Evolutionary conservation across 1,140 invertebrate genomes (phyloP).

Genomic region (Caenorhabditis remanei): DNA sequence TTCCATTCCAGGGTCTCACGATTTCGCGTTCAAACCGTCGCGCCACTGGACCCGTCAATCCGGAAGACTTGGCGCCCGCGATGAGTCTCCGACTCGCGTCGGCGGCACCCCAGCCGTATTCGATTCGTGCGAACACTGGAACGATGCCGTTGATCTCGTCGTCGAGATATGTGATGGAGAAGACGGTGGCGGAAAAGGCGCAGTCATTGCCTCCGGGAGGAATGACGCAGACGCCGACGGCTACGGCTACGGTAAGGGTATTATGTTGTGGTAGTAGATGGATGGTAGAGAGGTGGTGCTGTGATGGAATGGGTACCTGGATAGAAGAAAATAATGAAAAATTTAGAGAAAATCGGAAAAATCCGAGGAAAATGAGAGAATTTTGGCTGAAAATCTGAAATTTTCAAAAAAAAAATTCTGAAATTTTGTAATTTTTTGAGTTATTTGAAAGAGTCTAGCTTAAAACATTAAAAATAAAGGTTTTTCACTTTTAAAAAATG

Average conservation of each 20-base stretch:
- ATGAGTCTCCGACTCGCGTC: conserved; percentile 18
- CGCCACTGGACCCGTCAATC: conserved; percentile 57
- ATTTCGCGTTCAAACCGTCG: conserved; percentile 62
- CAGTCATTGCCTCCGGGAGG: conserved; percentile 2
- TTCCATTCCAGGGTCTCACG: conserved; percentile 34
- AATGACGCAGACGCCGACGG: neutral
- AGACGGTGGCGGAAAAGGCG: neutral
- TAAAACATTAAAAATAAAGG: too few species aligned
- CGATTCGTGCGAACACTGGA: conserved; percentile 10
- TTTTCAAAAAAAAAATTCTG: too few species aligned
- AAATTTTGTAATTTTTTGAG: too few species aligned
- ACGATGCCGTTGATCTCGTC: neutral
- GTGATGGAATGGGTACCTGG: too few species aligned
- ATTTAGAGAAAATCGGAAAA: too few species aligned
- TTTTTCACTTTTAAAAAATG: too few species aligned
- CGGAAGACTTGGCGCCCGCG: conserved; percentile 53
- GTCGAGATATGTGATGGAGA: neutral
- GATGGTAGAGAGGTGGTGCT: neutral
- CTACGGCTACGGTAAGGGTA: neutral
- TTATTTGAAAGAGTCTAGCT: too few species aligned
- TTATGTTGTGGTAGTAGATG: neutral
- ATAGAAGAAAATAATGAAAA: too few species aligned
- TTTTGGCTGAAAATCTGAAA: too few species aligned
- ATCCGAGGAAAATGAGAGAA: too few species aligned
- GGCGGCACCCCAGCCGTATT: conserved; percentile 12